Evolutionary conservation across 2,797 vertebrate genomes (phyloP).

Genomic region (Ctenochaetus hawaiiensis): DNA sequence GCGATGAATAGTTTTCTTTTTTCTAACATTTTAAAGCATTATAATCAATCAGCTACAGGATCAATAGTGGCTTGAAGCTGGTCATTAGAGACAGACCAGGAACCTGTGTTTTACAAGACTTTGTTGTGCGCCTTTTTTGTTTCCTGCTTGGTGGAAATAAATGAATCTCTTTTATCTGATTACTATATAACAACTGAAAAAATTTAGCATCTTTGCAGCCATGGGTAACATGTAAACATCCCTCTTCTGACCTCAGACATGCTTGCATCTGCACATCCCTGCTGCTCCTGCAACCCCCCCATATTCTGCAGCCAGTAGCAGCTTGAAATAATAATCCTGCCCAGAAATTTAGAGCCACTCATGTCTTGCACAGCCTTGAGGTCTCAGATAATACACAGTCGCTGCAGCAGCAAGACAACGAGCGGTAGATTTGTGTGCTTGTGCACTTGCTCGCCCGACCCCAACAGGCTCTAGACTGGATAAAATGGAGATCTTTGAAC

Average conservation of each 20-base stretch:
- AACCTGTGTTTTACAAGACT: background rate
- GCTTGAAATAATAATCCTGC: conserved; percentile 60
- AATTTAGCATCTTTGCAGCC: background rate
- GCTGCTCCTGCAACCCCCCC: conserved; percentile 10
- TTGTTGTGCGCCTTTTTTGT: background rate
- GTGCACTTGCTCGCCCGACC: conserved; percentile 13
- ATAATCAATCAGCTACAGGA: background rate
- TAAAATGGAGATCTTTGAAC: conserved; percentile 12
- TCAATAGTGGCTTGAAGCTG: background rate
- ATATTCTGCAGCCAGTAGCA: conserved; percentile 35
- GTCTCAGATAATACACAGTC: conserved; percentile 44
- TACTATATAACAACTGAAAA: background rate
- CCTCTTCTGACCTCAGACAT: conserved; percentile 30
- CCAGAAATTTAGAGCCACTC: conserved; percentile 54
- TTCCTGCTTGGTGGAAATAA: background rate
- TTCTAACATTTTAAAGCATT: background rate
- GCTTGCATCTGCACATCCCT: conserved; percentile 50
- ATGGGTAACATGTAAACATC: background rate
- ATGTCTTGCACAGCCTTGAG: conserved; percentile 49
- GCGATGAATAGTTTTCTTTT: background rate
- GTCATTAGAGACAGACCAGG: background rate
- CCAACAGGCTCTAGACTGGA: conserved; percentile 32
- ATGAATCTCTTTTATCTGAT: background rate
- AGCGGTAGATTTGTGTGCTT: conserved; percentile 45
- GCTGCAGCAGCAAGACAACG: conserved; percentile 44